A percentile compares a stretch with the other conserved stretches of the same genome.
These are phyloP conservation scores for Morone saxatilis DNA, from an alignment of 2,113 vertebrate species.

Conservation along the genomic window DNA sequence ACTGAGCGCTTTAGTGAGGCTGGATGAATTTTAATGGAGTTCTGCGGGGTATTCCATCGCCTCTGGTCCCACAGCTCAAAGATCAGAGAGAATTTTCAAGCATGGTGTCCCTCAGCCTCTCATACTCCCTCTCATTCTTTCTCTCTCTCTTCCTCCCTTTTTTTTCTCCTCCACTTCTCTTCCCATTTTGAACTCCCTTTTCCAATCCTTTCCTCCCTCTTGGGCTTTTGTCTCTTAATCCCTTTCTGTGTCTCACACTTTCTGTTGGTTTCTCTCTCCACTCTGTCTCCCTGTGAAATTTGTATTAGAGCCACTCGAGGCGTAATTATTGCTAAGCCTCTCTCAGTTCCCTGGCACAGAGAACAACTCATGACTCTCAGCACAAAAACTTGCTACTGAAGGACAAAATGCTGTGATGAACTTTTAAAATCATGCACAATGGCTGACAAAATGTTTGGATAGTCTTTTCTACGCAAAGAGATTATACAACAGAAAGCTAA, in stretches of 20 bases:
- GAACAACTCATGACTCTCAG: conserved; percentile 71
- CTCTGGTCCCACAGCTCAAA: conserved; percentile 77
- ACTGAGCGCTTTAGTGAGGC: conserved; percentile 71
- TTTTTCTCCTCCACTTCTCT: conserved; percentile 30
- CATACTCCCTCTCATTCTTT: conserved; percentile 33
- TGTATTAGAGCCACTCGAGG: conserved; percentile 78
- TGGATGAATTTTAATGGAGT: conserved; percentile 83
- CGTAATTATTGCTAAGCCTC: conserved; percentile 77
- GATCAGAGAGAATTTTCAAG: conserved; percentile 84
- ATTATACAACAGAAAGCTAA: conserved; percentile 56
- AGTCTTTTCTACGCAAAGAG: conserved; percentile 8
- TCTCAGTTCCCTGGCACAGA: conserved; percentile 63
- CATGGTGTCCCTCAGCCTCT: conserved; percentile 73
- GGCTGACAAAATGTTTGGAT: conserved; percentile 67
- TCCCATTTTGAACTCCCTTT: conserved; percentile 48
- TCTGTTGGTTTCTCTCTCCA: conserved; percentile 54
- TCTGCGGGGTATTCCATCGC: conserved; percentile 79
- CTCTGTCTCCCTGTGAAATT: conserved; percentile 73
- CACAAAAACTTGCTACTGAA: conserved; percentile 67
- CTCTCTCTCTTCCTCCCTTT: conserved; percentile 30
- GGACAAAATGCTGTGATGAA: conserved; percentile 71
- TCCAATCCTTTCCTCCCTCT: conserved; percentile 63
- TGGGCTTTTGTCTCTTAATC: conserved; percentile 75
- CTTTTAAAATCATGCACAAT: conserved; percentile 64
- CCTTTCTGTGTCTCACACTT: conserved; percentile 67